These are phyloP conservation scores for Eurois occulta DNA, from an alignment of 2,888 invertebrate species.

Conservation along the genomic window DNA sequence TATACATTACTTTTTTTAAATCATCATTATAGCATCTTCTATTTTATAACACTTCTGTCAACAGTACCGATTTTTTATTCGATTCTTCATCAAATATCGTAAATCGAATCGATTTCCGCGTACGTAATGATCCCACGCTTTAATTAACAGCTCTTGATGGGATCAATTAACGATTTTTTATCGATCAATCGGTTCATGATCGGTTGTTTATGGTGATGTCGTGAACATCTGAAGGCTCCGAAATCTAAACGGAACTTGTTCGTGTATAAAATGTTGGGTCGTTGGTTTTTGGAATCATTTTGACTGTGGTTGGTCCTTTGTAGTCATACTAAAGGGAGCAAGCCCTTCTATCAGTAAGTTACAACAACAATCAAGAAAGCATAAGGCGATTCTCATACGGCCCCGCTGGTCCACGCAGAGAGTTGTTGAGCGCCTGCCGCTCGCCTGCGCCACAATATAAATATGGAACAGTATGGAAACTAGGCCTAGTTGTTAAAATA, in stretches of 20 bases:
- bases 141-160: slow-evolving; percentile 74
- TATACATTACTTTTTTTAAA: slow-evolving; percentile 30
- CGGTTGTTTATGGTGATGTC: slow-evolving; percentile 72
- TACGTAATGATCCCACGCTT: slow-evolving; percentile 65
- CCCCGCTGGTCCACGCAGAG: neutral
- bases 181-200: slow-evolving; percentile 66
- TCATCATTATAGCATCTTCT: slow-evolving; percentile 25
- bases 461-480: too few relatives aligned
- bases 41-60: slow-evolving; percentile 60
- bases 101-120: slow-evolving; percentile 67
- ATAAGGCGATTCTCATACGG: neutral
- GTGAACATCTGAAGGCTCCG: slow-evolving; percentile 74
- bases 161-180: slow-evolving; percentile 79
- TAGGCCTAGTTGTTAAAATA: too few relatives aligned
- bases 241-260: slow-evolving; percentile 72
- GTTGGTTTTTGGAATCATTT: slow-evolving; percentile 33
- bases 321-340: neutral
- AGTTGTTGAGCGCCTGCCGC: accelerated
- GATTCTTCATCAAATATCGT: slow-evolving; percentile 58
- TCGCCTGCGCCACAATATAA: too few relatives aligned
- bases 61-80: slow-evolving; percentile 59
- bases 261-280: slow-evolving; percentile 58
- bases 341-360: neutral
- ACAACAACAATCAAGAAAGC: neutral
- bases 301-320: neutral